Evolutionary conservation across 2,888 invertebrate species (phyloP), one percentile per base, ranked within the genome.

Genomic region (Hypercompe scribonia): DNA sequence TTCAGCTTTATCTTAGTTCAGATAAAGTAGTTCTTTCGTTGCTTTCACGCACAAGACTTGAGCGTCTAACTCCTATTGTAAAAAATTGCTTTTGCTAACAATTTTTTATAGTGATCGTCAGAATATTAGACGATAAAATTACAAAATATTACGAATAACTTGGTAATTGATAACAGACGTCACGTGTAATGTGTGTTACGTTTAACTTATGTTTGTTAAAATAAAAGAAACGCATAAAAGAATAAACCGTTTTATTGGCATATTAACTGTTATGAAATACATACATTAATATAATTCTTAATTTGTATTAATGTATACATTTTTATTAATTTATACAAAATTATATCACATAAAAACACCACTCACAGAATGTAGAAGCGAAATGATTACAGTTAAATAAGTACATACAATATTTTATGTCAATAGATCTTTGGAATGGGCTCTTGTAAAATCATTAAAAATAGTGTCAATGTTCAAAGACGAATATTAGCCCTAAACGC

Each of bases 261-360:
- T 93, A 91, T 90, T 93, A 93, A 94, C 90, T 91, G 91, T 90
- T 91, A 89, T 90, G 88, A 93, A 92, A 92, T 94, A 94, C 91
- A 92, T 93, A 94, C 93, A 95, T 91, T 92, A 90, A 91, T 91
- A 75, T 78, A 83, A 79, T 75, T 28, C 31, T 36, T 70, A 73
- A 75, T 31, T 61, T 79, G 69, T 46, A 83, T 85, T 77, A 81
- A 83, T 85, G 77, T 85, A 78, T 73, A 73, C 92, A 94, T 94
- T 93, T 93, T 89, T 92, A 93, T 90, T 91, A 91, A 90, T 91
- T 84, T 90, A 90, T 83, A 89, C 90, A 93, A 89, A 91, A 89
- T 92, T 94, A 92, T 94, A 95, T 95, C 95, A 95, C 94, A 93
- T 93, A 93, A 93, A 87, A 93, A 94, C 91, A 94, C 94, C 93